phyloP scores from a whole-genome alignment of 1,140 invertebrate genomes.

The Drosophila albomicans region DNA sequence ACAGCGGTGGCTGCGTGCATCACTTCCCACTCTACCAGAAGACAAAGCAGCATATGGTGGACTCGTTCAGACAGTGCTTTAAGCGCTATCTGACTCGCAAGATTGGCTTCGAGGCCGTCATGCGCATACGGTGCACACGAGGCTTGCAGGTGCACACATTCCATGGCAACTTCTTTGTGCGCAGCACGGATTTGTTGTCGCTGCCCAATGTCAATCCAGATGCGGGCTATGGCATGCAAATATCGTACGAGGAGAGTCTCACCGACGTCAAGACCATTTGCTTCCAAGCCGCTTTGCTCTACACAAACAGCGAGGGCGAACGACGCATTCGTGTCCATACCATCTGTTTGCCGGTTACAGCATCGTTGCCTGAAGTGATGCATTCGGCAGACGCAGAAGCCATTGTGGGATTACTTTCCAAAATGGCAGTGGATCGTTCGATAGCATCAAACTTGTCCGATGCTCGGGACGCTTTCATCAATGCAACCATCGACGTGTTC shows the following conservation, averaged over 20 bases:
- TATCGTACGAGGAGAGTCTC: slow-evolving; percentile 92
- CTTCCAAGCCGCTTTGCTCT: slow-evolving; percentile 99
- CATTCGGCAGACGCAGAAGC: slow-evolving; percentile 97
- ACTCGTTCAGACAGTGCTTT: slow-evolving; percentile 92
- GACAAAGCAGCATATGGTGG: slow-evolving; percentile 89
- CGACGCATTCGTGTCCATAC: slow-evolving; percentile 99
- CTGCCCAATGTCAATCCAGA: slow-evolving; percentile 99
- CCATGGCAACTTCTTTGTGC: slow-evolving; percentile 99
- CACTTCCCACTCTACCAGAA: slow-evolving; percentile 96
- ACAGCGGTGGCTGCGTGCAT: slow-evolving; percentile 97
- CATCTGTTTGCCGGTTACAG: slow-evolving; percentile 95
- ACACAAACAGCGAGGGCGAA: slow-evolving; percentile 99
- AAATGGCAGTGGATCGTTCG: slow-evolving; percentile 99
- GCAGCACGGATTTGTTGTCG: slow-evolving; percentile 98
- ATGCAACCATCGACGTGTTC: slow-evolving; percentile 96
- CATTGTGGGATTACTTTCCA: slow-evolving; percentile 95
- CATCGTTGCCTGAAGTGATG: slow-evolving; percentile 93
- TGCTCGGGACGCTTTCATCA: slow-evolving; percentile 97
- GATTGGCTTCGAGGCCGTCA: slow-evolving; percentile 99
- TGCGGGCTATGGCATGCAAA: slow-evolving; percentile 98
- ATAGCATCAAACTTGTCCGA: slow-evolving; percentile 94
- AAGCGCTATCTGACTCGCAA: slow-evolving; percentile 97
- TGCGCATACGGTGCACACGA: slow-evolving; percentile 97
- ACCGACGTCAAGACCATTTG: slow-evolving; percentile 95
- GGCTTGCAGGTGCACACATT: slow-evolving; percentile 98